Conservation (phyloP, 1,140 invertebrate genomes). For the Protaetia brevitarsis region DNA sequence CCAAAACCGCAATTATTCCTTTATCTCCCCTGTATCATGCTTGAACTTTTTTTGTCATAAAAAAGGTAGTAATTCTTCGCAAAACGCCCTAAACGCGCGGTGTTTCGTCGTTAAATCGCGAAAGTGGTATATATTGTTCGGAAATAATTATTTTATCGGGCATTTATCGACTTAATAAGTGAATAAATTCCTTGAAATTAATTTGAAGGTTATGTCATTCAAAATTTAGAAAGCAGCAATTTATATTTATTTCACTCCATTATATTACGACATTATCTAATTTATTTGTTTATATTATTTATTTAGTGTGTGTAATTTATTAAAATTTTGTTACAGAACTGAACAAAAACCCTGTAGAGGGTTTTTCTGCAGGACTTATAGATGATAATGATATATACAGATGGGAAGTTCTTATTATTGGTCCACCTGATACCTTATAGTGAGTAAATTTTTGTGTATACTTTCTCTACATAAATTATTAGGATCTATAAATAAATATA, state of each 20-base stretch:
- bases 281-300: not conserved
- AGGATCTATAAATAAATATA: not conserved
- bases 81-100: not conserved
- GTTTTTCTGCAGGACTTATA: conserved; percentile 98
- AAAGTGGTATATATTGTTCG: not conserved
- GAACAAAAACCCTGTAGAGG: conserved; percentile 98
- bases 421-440: conserved; percentile 97
- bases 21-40: not conserved
- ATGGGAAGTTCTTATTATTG: conserved; percentile 99
- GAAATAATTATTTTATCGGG: not conserved
- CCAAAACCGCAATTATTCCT: not conserved
- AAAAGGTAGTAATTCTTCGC: not conserved
- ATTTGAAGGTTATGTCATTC: conserved; percentile 14
- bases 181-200: conserved; percentile 13
- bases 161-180: not conserved
- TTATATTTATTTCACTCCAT: not conserved
- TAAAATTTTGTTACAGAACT: conserved; percentile 73
- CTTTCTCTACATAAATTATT: not conserved
- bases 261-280: not conserved
- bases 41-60: not conserved
- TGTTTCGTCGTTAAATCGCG: not conserved
- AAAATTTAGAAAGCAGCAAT: conserved; percentile 10
- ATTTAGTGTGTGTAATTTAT: conserved; percentile 5
- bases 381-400: conserved; percentile 99
- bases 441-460: conserved; percentile 63